Percentiles rank a stretch among this genome's conserved stretches.
Conservation (phyloP, 1,140 invertebrate species). For the Diabrotica virgifera region DNA sequence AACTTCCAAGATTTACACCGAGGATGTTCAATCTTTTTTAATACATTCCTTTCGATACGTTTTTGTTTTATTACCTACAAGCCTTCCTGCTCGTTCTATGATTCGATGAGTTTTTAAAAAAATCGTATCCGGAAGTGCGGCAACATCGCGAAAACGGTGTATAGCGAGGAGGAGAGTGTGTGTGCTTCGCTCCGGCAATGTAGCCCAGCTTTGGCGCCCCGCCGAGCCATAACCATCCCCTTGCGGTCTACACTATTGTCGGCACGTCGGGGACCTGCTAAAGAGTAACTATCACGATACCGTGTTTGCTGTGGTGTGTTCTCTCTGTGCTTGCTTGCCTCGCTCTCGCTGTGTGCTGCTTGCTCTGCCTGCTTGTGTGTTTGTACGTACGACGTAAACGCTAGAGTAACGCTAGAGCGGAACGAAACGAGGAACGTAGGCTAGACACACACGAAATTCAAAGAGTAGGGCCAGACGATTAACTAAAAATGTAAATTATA, state of each 20-base stretch:
- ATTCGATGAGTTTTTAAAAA: neutral
- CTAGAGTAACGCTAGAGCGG: neutral
- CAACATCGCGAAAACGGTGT: slow-evolving; percentile 10
- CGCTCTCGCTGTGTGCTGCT: slow-evolving; percentile 4
- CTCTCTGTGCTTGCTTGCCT: slow-evolving; percentile 5
- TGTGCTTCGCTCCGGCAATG: slow-evolving; percentile 22
- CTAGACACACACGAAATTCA: neutral
- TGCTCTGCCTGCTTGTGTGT: slow-evolving; percentile 1
- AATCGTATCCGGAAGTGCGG: neutral
- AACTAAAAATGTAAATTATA: too few relatives aligned
- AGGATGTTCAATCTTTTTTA: too few relatives aligned
- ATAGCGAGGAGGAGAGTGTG: neutral
- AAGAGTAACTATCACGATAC: slow-evolving; percentile 17
- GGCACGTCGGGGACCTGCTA: slow-evolving; percentile 34
- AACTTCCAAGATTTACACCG: too few relatives aligned
- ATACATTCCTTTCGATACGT: too few relatives aligned
- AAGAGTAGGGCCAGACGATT: neutral
- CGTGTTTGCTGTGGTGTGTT: slow-evolving; percentile 5
- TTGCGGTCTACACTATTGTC: slow-evolving; percentile 42
- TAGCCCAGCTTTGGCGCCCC: slow-evolving; percentile 35
- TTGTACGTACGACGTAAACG: neutral
- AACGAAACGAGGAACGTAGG: slow-evolving; percentile 1
- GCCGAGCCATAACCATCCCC: slow-evolving; percentile 37
- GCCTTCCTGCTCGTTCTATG: too few relatives aligned
- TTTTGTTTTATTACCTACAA: too few relatives aligned